Evolutionary conservation across 2,113 vertebrate genomes (phyloP).

Genomic region (Shinisaurus crocodilurus): DNA sequence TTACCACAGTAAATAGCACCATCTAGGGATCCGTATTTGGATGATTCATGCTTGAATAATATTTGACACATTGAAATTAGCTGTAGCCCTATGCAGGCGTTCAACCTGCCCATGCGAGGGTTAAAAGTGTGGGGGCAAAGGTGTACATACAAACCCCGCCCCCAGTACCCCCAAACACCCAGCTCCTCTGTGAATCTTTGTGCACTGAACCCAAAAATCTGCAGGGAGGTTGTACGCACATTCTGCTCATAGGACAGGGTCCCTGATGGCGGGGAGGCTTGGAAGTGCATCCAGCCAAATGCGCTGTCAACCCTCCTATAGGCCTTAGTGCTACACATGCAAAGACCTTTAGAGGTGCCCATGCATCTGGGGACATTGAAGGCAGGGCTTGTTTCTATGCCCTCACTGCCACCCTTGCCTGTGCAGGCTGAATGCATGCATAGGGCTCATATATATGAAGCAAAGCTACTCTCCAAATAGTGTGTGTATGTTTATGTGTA

Average conservation of each 20-base stretch:
- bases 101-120: neutral
- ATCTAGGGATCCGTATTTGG: conserved; percentile 31
- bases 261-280: no score
- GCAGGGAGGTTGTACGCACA: neutral
- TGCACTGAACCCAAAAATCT: neutral
- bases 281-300: neutral
- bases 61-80: neutral
- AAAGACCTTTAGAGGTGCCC: no score
- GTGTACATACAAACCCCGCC: neutral
- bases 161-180: neutral
- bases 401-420: no score
- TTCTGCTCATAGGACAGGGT: neutral
- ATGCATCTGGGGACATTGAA: no score
- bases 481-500: no score
- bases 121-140: neutral
- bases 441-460: no score
- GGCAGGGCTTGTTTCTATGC: no score
- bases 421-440: no score
- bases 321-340: neutral
- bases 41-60: neutral
- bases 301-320: neutral
- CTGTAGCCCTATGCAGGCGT: neutral
- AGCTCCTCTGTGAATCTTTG: neutral
- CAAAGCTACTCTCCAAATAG: neutral
- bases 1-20: conserved; percentile 36